Base-by-base conservation (phyloP, 1,140 invertebrate species). In the Heliothis subflexa region DNA sequence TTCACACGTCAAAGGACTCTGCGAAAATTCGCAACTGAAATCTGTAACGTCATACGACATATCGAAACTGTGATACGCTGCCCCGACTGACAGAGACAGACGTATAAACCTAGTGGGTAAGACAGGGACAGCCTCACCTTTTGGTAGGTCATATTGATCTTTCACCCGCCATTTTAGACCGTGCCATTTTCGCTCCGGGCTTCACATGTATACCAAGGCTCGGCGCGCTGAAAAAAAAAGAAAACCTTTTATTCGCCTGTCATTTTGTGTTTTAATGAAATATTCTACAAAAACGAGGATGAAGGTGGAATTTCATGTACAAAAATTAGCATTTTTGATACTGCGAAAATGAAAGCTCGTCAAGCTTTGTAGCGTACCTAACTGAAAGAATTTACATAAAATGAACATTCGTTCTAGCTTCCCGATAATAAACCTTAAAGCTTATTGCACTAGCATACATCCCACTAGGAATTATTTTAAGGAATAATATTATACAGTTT, bases 131-230 rank as follows among this genome's bases (percentile, higher is more conserved):
- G 87, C 49, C 59, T 85, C 28, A 89, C 85, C 89, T 93, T 92
- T 92, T 87, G 89, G 91, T 92, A 86, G 87, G 83, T 91, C 86
- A 90, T 94, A 94, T 94, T 93, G 93, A 94, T 94, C 92, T 94
- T 93, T 93, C 91, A 93, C 88, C 91, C 91, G 92, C 93, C 93
- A 94, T 94, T 93, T 94, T 93, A 89, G 86, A 84, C 81, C 86
- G 86, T 89, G 86, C 88, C 91, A 92, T 93, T 93, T 92, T 93
- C 88, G 88, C 91, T 90, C 81, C 86, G 85, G 84, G 90, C 91
- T 88, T 89, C 89, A 89, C 89, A 89, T 90, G 87, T 89, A 93
- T 83, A 86, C 82, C 84, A 83, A 78, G 81, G 68, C 87, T 82
- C 62, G 80, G 28, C 64, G 61, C 66, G 66, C 85, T 85, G 85